These are phyloP conservation scores for Leptura quadrifasciata DNA, from an alignment of 2,888 invertebrate genomes.

Conservation along the genomic window DNA sequence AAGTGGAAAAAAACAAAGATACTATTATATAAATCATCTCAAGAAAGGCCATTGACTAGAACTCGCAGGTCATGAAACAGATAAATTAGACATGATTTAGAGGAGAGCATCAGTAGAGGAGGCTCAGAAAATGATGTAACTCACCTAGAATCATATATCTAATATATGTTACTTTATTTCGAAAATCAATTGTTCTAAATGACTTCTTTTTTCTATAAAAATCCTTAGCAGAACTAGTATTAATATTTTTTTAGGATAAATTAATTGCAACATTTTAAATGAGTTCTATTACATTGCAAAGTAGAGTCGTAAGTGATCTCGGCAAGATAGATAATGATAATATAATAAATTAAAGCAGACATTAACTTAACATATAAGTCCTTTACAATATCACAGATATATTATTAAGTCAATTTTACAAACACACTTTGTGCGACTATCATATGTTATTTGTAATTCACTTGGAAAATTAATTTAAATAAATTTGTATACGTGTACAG, in stretches of 20 bases:
- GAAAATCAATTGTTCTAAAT: too few species aligned
- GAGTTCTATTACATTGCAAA: background rate
- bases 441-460: constrained; percentile 42
- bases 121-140: too few species aligned
- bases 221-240: background rate
- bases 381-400: constrained; percentile 43
- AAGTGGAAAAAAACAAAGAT: too few species aligned
- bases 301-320: background rate
- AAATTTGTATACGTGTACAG: constrained; percentile 65
- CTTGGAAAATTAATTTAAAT: constrained; percentile 51
- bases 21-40: too few species aligned
- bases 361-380: constrained; percentile 39
- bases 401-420: constrained; percentile 36
- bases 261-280: background rate
- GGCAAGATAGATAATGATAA: constrained; percentile 6
- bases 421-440: constrained; percentile 25
- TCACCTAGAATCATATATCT: too few species aligned
- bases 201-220: background rate
- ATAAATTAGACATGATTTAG: too few species aligned
- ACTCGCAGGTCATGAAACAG: too few species aligned
- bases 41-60: too few species aligned
- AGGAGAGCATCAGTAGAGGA: too few species aligned
- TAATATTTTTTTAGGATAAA: background rate
- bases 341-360: constrained; percentile 34
- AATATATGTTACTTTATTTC: too few species aligned